A percentile compares a stretch with the other conserved stretches of the same genome.
These are phyloP conservation scores for Tetrax tetrax DNA, from an alignment of 2,113 vertebrate genomes.

Conservation along the genomic window DNA sequence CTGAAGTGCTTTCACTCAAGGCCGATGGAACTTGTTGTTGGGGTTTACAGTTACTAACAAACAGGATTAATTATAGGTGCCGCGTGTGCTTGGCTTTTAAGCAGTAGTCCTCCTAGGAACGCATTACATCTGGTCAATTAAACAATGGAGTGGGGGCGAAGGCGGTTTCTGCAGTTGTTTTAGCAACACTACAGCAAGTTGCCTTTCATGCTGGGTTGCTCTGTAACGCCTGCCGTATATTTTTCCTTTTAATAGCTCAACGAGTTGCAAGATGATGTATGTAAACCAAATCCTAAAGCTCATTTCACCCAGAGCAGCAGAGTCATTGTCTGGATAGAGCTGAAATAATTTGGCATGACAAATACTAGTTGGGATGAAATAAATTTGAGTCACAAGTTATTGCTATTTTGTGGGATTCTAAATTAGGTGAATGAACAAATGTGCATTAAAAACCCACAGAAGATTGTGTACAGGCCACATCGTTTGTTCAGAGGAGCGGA, in stretches of 20 bases:
- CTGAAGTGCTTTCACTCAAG: neutral
- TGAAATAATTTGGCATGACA: neutral
- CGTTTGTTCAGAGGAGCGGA: neutral
- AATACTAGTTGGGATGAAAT: neutral
- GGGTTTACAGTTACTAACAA: slow-evolving; percentile 37
- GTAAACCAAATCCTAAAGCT: neutral
- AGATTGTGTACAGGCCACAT: fast-evolving
- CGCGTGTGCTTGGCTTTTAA: slow-evolving; percentile 26
- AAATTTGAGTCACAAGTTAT: neutral
- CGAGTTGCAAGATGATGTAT: neutral
- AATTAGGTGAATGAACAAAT: neutral
- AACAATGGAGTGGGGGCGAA: neutral
- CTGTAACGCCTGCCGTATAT: neutral
- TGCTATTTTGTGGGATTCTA: neutral
- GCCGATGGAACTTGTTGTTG: neutral
- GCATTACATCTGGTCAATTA: slow-evolving; percentile 28
- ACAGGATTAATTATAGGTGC: slow-evolving; percentile 47
- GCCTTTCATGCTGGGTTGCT: neutral
- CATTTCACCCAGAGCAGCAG: neutral
- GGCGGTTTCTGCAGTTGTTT: neutral
- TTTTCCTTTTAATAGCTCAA: neutral
- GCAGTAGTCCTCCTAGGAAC: neutral
- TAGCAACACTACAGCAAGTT: neutral
- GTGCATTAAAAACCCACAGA: neutral
- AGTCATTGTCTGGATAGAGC: neutral